phyloP scores from a whole-genome alignment of 2,888 invertebrate genomes.

The Didymodactylos carnosus region DNA sequence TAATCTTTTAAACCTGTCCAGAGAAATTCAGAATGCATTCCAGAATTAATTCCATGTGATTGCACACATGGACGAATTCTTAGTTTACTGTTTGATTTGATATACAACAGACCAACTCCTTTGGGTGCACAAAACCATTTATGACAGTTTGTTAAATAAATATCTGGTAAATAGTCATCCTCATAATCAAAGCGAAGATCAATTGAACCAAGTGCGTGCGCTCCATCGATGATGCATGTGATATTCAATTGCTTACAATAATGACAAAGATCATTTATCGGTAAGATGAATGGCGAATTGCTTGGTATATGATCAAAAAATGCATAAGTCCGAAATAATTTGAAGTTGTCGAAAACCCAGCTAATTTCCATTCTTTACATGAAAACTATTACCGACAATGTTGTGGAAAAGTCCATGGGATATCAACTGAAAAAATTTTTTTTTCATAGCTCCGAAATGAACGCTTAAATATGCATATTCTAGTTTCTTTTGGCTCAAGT shows the following conservation, averaged over 20 bases:
- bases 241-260: conserved; percentile 16
- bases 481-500: too few species aligned
- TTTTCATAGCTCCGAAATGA: too few species aligned
- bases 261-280: conserved; percentile 19
- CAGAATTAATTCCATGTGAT: conserved; percentile 31
- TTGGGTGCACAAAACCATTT: conserved; percentile 32
- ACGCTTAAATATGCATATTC: too few species aligned
- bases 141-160: conserved; percentile 28
- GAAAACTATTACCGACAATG: too few species aligned
- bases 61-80: conserved; percentile 21
- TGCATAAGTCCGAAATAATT: too few species aligned
- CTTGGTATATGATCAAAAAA: conserved; percentile 30
- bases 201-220: conserved; percentile 26
- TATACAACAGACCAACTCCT: conserved; percentile 27
- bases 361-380: too few species aligned
- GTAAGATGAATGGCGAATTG: conserved; percentile 27
- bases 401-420: too few species aligned
- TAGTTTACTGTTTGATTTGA: conserved; percentile 15
- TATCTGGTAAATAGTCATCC: conserved; percentile 20
- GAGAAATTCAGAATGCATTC: conserved; percentile 30
- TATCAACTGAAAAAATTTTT: too few species aligned
- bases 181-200: background rate
- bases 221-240: conserved; percentile 28
- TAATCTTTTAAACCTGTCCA: conserved; percentile 31
- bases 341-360: too few species aligned